Evolutionary conservation across 2,113 vertebrate genomes (phyloP), one percentile per base, ranked within the genome.

Genomic region (Mus spicilegus): DNA sequence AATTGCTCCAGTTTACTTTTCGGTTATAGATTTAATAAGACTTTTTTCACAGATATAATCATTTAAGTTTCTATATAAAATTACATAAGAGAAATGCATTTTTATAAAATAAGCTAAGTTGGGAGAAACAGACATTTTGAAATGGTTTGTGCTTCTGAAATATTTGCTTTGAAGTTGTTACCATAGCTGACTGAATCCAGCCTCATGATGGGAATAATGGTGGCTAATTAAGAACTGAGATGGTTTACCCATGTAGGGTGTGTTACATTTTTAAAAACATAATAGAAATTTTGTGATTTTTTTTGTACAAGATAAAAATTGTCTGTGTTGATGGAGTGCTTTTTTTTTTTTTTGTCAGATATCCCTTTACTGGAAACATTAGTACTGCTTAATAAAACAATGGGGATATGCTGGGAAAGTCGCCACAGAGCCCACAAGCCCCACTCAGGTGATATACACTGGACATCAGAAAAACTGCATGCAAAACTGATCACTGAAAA

Each of bases 121-220:
- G 30, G 73, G 30, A 91, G 63, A 87, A 95, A 82, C 14, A 78
- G 90, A 58, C 72, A 72, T 54, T 69, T 4, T 17, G 54, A 78
- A 78, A 90, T 84, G 73, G 54, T 82, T 89, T 81, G 51, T 90
- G 33, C 39, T 58, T 80, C 42, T 19, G 2, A 56, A 96, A 54
- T 82, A 78, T 95, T 90, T 95, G 61, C 85, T 78, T 75, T 67
- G 94, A 95, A 87, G 92, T 33, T 73, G n/a, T 95, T 65, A 6
- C 28, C 36, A 72, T 39, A 77, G 28, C 84, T 82, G n/a, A 73
- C 49, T 61, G 30, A 36, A 77, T 58, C 69, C 7, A 17, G 26
- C 9, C 14, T 73, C 36, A 3, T 39, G 4, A n/a, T 1, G 5
- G 19, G 22, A 67, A 39, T 22, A 36, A 70, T 69, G 70, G 39